phyloP scores from a whole-genome alignment of 2,113 vertebrate genomes.

The human (Homo sapiens) region DNA sequence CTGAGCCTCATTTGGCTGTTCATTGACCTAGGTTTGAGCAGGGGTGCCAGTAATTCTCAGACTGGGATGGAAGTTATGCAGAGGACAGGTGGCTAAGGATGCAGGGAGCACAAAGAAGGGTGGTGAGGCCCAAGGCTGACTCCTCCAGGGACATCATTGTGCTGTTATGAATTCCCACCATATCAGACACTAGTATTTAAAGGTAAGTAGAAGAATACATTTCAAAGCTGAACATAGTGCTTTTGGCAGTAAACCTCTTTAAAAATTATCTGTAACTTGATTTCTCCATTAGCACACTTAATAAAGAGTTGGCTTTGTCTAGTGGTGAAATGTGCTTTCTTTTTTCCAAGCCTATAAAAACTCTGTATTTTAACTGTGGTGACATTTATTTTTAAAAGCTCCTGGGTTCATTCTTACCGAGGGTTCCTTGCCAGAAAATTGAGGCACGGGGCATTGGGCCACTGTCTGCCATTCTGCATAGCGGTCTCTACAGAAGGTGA shows the following conservation, averaged over 20 bases:
- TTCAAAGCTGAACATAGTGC: constrained; percentile 20
- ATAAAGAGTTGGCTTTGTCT: constrained; percentile 64
- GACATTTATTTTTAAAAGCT: constrained; percentile 61
- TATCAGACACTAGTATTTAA: background rate
- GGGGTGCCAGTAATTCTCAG: background rate
- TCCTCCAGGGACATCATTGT: background rate
- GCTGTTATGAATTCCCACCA: background rate
- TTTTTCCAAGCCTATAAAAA: constrained; percentile 42
- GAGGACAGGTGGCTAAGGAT: background rate
- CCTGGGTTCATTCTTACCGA: constrained; percentile 82
- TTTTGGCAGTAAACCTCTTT: constrained; percentile 64
- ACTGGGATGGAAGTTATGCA: background rate
- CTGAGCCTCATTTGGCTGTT: background rate
- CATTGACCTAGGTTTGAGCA: background rate
- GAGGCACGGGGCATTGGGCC: constrained; percentile 83
- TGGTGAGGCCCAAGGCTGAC: background rate
- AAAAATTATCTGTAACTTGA: constrained; percentile 62
- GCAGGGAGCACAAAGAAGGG: background rate
- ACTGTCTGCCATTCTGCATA: constrained; percentile 82
- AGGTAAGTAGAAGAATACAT: background rate
- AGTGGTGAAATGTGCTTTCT: constrained; percentile 39
- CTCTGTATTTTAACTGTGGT: constrained; percentile 36
- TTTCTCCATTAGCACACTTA: constrained; percentile 64
- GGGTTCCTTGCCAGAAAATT: constrained; percentile 87
- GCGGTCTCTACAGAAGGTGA: constrained; percentile 85